These are phyloP conservation scores for Leucoma salicis DNA, from an alignment of 2,888 invertebrate species.

Conservation along the genomic window DNA sequence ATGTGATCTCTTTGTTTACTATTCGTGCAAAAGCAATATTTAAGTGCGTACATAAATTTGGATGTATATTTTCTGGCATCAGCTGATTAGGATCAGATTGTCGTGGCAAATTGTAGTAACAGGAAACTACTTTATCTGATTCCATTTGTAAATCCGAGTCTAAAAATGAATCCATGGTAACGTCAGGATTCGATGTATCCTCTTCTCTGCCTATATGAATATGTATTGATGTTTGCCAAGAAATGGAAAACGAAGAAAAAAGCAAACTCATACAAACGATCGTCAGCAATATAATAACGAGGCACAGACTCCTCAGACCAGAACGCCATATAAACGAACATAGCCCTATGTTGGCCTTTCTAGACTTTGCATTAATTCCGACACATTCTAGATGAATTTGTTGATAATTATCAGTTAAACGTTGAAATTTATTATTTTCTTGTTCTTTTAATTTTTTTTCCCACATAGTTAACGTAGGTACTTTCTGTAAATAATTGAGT, in stretches of 20 bases:
- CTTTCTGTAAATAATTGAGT: too few species aligned
- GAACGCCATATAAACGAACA: background rate
- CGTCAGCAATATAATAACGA: background rate
- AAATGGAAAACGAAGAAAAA: background rate
- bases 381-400: background rate
- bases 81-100: slow-evolving; percentile 52
- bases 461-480: slow-evolving; percentile 10
- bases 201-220: slow-evolving; percentile 4
- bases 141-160: background rate
- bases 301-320: background rate
- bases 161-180: background rate
- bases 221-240: slow-evolving; percentile 7
- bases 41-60: slow-evolving; percentile 91
- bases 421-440: slow-evolving; percentile 12
- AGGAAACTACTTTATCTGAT: slow-evolving; percentile 67
- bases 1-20: slow-evolving; percentile 80
- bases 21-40: slow-evolving; percentile 89
- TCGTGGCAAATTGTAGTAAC: slow-evolving; percentile 86
- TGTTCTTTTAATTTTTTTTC: slow-evolving; percentile 4
- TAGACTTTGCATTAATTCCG: background rate
- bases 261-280: background rate
- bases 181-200: background rate
- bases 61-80: slow-evolving; percentile 83
- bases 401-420: slow-evolving; percentile 5
- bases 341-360: background rate